Evolutionary conservation across 2,888 invertebrate species (phyloP).

Genomic region (Crioceris asparagi): DNA sequence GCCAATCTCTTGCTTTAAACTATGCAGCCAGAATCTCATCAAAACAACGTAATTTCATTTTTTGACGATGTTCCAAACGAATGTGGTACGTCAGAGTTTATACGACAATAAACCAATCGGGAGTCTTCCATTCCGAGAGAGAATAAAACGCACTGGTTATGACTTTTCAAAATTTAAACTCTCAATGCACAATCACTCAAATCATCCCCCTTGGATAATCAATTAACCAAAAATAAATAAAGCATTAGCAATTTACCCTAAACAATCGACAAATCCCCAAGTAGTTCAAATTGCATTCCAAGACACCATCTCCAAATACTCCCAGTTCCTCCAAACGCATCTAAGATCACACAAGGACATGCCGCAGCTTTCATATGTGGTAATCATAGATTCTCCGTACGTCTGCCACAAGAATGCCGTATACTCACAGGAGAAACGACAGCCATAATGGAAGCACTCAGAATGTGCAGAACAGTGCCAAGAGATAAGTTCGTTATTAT

Average conservation of each 20-base stretch:
- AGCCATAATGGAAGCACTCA: slow-evolving; percentile 1
- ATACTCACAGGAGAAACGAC: not conserved
- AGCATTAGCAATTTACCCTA: not conserved
- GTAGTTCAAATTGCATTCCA: no score
- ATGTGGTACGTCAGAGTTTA: no score
- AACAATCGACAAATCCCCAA: no score
- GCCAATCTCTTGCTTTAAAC: not conserved
- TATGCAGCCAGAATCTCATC: slow-evolving; percentile 2
- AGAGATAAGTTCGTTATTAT: not conserved
- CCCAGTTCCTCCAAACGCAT: not conserved
- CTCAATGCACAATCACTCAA: not conserved
- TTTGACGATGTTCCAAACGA: no score
- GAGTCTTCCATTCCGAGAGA: not conserved
- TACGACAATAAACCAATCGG: not conserved
- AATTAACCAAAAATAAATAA: not conserved
- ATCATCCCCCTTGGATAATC: not conserved
- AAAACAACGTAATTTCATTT: slow-evolving; percentile 2
- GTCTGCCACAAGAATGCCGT: not conserved
- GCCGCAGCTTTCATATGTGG: not conserved
- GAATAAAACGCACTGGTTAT: not conserved
- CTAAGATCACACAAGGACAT: not conserved
- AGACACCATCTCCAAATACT: no score
- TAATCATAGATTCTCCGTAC: not conserved
- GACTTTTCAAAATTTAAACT: not conserved
- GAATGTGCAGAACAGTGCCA: no score